Percentiles rank a stretch among this genome's conserved stretches.
These are phyloP conservation scores for Aphodius sticticus DNA, from an alignment of 2,888 invertebrate species.

Conservation along the genomic window DNA sequence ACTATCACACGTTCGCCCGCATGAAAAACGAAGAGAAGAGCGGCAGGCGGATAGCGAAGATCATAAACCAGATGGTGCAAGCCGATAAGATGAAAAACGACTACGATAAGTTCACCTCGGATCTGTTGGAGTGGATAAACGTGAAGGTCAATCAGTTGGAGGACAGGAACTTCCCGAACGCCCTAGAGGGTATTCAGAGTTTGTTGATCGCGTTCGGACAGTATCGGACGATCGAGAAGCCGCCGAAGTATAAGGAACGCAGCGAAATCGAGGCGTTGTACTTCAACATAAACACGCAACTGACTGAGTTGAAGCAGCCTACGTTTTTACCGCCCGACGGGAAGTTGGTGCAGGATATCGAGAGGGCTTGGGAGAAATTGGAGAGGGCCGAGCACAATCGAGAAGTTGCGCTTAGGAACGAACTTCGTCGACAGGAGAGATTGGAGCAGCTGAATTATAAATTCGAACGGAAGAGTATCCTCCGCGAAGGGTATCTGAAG, in stretches of 20 bases:
- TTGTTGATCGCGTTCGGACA: slow-evolving; percentile 91
- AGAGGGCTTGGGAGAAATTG: slow-evolving; percentile 91
- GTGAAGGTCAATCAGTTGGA: slow-evolving; percentile 83
- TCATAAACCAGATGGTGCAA: slow-evolving; percentile 95
- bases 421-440: slow-evolving; percentile 89
- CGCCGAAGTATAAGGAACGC: slow-evolving; percentile 96
- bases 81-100: slow-evolving; percentile 90
- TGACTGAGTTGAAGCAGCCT: slow-evolving; percentile 93
- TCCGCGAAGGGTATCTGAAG: slow-evolving; percentile 94
- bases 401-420: slow-evolving; percentile 91
- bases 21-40: slow-evolving; percentile 99
- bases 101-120: slow-evolving; percentile 85
- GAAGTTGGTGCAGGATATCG: slow-evolving; percentile 92
- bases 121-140: slow-evolving; percentile 93
- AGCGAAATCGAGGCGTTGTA: slow-evolving; percentile 97
- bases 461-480: slow-evolving; percentile 93
- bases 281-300: slow-evolving; percentile 95
- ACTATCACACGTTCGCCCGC: slow-evolving; percentile 98
- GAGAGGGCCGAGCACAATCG: slow-evolving; percentile 94
- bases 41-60: slow-evolving; percentile 97
- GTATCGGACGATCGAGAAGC: slow-evolving; percentile 96
- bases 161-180: slow-evolving; percentile 91
- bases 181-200: slow-evolving; percentile 92
- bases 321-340: slow-evolving; percentile 88
- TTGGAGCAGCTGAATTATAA: slow-evolving; percentile 95